Evolutionary conservation across 2,888 invertebrate genomes (phyloP).

Genomic region (Coenonympha arcania): DNA sequence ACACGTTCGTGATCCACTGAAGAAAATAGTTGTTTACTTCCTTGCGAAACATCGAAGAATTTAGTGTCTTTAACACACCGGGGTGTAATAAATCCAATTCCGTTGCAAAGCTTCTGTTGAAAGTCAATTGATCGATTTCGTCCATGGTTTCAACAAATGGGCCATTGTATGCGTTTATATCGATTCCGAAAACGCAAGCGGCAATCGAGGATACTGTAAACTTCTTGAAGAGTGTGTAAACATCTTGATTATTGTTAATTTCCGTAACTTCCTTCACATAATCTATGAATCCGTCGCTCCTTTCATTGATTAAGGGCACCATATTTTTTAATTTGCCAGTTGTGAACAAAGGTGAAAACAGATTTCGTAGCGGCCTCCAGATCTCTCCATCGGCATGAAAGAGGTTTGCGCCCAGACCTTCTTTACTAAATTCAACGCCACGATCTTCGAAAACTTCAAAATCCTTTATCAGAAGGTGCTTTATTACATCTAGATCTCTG

Average conservation of each 20-base stretch:
- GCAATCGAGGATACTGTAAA: neutral
- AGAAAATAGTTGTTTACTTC: neutral
- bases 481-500: conserved; percentile 39
- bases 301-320: neutral
- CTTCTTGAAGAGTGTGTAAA: neutral
- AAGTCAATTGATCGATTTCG: neutral
- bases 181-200: neutral
- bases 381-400: conserved; percentile 45
- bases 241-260: neutral
- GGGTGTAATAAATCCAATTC: neutral
- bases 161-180: neutral
- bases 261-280: neutral
- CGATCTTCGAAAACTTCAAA: conserved; percentile 40
- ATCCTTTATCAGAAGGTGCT: neutral
- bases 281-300: neutral
- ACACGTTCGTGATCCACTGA: neutral
- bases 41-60: neutral
- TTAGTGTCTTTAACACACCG: neutral
- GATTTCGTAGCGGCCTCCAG: conserved; percentile 38
- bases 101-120: neutral
- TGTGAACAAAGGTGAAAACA: neutral
- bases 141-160: neutral
- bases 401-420: conserved; percentile 43
- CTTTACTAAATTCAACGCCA: conserved; percentile 39
- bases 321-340: neutral